A percentile compares a stretch with the other conserved stretches of the same genome.
Evolutionary conservation across 2,888 invertebrate species (phyloP).

Genomic region (Meliscaeva auricollis): DNA sequence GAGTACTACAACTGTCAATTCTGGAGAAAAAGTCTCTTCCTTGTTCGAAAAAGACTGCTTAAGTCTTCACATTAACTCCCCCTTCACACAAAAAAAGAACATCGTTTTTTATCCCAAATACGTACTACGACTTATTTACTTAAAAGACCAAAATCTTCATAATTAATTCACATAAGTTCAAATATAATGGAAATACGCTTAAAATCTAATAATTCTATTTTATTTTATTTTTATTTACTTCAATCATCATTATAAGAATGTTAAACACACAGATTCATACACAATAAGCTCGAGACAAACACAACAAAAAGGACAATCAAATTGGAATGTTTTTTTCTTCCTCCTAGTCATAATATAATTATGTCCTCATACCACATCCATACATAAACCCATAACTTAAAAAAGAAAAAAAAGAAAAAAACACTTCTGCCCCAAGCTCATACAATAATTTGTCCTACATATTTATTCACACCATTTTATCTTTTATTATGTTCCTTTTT

Average conservation of each 20-base stretch:
- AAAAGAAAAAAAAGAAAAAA: neutral
- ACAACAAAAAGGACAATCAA: conserved; percentile 12
- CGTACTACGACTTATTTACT: too few relatives aligned
- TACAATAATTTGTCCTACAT: neutral
- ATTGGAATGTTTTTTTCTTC: neutral
- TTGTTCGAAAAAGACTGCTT: too few relatives aligned
- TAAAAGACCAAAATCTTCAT: neutral
- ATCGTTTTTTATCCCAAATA: too few relatives aligned
- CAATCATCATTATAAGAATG: conserved; percentile 7
- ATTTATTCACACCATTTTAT: conserved; percentile 28
- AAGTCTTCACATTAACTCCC: too few relatives aligned
- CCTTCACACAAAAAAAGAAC: too few relatives aligned
- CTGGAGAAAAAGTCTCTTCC: too few relatives aligned
- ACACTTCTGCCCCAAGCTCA: conserved; percentile 4
- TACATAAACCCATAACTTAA: neutral
- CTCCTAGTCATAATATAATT: conserved; percentile 7
- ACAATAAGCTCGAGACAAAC: too few relatives aligned
- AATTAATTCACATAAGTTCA: neutral
- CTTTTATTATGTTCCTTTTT: neutral
- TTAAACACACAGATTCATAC: neutral
- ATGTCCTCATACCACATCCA: neutral
- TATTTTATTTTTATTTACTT: conserved; percentile 7
- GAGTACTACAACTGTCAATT: too few relatives aligned
- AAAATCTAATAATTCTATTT: conserved; percentile 13
- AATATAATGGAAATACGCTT: conserved; percentile 16